Evolutionary conservation across 2,797 vertebrate genomes (phyloP).

Genomic region (Acridotheres tristis): DNA sequence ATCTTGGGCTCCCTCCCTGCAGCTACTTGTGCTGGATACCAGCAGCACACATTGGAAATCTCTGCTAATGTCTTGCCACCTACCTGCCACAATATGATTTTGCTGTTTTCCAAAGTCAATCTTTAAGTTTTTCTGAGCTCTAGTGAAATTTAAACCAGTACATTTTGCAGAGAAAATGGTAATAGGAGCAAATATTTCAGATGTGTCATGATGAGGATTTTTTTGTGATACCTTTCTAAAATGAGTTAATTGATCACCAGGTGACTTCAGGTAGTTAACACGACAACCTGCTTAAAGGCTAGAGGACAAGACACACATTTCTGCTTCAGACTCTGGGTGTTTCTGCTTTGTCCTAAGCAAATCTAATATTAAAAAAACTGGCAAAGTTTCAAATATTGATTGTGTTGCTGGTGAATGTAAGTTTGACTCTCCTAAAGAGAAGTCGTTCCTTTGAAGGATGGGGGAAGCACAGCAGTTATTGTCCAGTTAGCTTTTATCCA

Average conservation of each 20-base stretch:
- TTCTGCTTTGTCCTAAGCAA: not conserved
- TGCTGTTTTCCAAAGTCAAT: not conserved
- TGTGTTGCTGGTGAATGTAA: not conserved
- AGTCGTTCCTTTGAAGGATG: not conserved
- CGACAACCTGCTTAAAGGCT: not conserved
- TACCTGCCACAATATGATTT: not conserved
- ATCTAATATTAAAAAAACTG: not conserved
- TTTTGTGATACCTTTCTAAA: not conserved
- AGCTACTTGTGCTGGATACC: not conserved
- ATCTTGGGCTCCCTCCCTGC: not conserved
- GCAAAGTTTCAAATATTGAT: slow-evolving; percentile 2
- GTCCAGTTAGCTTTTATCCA: not conserved
- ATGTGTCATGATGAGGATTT: not conserved
- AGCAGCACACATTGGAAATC: not conserved
- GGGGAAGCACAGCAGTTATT: not conserved
- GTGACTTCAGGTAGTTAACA: not conserved
- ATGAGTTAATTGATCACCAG: not conserved
- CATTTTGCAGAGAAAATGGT: not conserved
- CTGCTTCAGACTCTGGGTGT: not conserved
- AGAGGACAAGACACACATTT: not conserved
- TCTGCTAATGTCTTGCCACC: not conserved
- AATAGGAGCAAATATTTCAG: not conserved
- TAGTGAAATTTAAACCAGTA: not conserved
- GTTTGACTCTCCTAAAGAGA: not conserved
- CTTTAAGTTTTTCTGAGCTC: not conserved